These are phyloP conservation scores for Clarias platycephalus DNA, from an alignment of 2,797 vertebrate genomes.

Conservation along the genomic window DNA sequence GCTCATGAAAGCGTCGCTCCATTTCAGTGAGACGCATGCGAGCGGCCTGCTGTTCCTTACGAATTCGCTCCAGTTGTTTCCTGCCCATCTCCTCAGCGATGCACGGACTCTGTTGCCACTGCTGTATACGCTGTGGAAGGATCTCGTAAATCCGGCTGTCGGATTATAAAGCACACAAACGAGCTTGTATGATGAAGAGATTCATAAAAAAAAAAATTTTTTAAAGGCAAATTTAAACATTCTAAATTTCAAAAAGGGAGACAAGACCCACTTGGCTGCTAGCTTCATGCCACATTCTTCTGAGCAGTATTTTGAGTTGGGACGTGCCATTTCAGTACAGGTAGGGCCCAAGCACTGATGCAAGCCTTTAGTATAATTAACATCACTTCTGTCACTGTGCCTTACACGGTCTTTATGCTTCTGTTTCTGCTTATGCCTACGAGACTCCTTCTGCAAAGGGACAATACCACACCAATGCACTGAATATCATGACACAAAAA, in stretches of 20 bases:
- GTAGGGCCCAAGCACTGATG: conserved; percentile 90
- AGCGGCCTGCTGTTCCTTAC: conserved; percentile 88
- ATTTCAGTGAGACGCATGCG: conserved; percentile 89
- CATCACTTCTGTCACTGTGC: conserved; percentile 78
- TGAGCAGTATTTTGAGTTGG: conserved; percentile 90
- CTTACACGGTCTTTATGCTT: conserved; percentile 85
- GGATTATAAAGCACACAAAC: conserved; percentile 1
- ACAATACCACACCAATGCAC: not conserved
- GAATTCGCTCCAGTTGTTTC: conserved; percentile 90
- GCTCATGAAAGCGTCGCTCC: conserved; percentile 92
- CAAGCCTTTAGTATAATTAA: conserved; percentile 73
- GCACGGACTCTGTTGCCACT: conserved; percentile 97
- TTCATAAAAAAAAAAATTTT: not conserved
- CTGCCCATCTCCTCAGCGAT: conserved; percentile 93
- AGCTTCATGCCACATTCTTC: conserved; percentile 94
- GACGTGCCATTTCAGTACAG: conserved; percentile 79
- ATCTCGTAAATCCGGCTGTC: conserved; percentile 89
- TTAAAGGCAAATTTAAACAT: not conserved
- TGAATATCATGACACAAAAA: not conserved
- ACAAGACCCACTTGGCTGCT: conserved; percentile 81
- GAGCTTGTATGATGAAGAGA: not conserved
- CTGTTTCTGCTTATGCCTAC: conserved; percentile 89
- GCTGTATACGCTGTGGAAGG: conserved; percentile 92
- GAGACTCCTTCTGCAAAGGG: conserved; percentile 81
- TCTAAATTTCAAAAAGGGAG: not conserved